Evolutionary conservation across 2,888 invertebrate species (phyloP).

Genomic region (Drosophila prostipennis): DNA sequence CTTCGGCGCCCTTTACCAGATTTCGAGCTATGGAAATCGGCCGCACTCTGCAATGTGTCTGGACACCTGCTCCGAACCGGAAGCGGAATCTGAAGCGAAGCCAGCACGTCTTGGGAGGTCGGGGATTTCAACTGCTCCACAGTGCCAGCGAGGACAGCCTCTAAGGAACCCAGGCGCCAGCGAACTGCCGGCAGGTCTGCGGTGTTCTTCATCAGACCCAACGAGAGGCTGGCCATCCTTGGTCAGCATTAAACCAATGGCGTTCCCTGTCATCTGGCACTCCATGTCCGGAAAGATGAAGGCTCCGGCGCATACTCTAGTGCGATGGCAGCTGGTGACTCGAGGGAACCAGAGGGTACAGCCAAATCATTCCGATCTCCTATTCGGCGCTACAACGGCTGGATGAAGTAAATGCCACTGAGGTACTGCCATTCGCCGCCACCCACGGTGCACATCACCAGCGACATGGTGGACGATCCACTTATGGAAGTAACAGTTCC

Average conservation of each 20-base stretch:
- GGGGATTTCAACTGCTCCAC: slow-evolving; percentile 83
- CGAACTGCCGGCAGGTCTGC: slow-evolving; percentile 77
- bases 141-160: slow-evolving; percentile 86
- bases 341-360: slow-evolving; percentile 89
- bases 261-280: slow-evolving; percentile 84
- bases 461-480: slow-evolving; percentile 76
- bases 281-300: slow-evolving; percentile 90
- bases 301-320: slow-evolving; percentile 89
- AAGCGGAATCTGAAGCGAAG: slow-evolving; percentile 19
- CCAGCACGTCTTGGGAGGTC: slow-evolving; percentile 63
- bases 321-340: slow-evolving; percentile 89
- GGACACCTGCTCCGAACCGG: slow-evolving; percentile 75
- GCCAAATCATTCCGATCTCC: slow-evolving; percentile 85
- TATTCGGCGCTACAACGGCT: slow-evolving; percentile 64
- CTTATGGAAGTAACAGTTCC: slow-evolving; percentile 88
- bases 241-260: slow-evolving; percentile 88
- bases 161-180: no score
- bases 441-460: slow-evolving; percentile 78
- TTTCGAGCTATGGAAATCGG: slow-evolving; percentile 88
- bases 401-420: slow-evolving; percentile 79
- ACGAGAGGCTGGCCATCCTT: slow-evolving; percentile 84
- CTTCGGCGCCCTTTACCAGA: slow-evolving; percentile 87
- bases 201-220: slow-evolving; percentile 68
- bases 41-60: slow-evolving; percentile 85
- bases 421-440: slow-evolving; percentile 76